These are phyloP conservation scores for Loriculus beryllinus DNA, from an alignment of 2,797 vertebrate genomes.

Conservation along the genomic window DNA sequence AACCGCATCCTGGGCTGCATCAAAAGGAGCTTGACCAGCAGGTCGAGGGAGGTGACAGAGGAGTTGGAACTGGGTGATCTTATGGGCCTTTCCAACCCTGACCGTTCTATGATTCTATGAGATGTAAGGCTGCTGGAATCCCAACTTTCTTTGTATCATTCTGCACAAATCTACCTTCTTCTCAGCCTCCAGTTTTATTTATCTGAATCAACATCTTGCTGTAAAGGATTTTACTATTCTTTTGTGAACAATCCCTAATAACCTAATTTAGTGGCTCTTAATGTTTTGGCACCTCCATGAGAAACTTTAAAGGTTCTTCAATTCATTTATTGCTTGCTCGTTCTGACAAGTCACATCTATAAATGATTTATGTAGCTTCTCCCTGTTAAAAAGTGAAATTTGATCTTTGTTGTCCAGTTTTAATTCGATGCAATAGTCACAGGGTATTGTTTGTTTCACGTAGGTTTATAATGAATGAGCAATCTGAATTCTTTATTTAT, in stretches of 20 bases:
- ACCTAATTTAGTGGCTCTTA: background rate
- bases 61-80: background rate
- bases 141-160: background rate
- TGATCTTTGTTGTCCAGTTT: background rate
- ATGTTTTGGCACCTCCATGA: background rate
- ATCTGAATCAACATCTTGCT: background rate
- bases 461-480: background rate
- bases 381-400: background rate
- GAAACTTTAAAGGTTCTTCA: background rate
- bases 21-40: no score
- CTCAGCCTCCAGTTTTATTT: background rate
- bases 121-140: background rate
- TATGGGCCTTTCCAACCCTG: background rate
- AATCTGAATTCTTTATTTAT: background rate
- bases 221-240: background rate
- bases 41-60: background rate
- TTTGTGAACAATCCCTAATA: background rate
- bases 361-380: background rate
- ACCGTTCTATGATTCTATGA: background rate
- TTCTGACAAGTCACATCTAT: background rate
- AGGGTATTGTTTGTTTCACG: background rate
- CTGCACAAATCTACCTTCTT: background rate
- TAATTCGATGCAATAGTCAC: background rate
- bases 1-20: no score
- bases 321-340: background rate